A percentile compares a stretch with the other conserved stretches of the same genome.
Evolutionary conservation across 2,797 vertebrate species (phyloP).

Genomic region (Enteromius anoplus): DNA sequence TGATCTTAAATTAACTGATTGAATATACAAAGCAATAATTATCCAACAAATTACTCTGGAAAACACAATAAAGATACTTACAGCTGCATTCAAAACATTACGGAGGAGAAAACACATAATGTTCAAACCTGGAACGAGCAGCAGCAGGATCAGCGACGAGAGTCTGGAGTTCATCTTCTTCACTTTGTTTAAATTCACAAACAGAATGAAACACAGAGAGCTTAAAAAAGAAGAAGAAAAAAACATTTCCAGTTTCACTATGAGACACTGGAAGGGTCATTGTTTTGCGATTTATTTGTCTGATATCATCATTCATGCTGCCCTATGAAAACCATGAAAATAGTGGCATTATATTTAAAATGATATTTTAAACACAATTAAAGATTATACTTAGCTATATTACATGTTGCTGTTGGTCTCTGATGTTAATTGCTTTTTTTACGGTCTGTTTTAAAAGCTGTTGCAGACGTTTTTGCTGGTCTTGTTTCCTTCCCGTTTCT

Average conservation of each 20-base stretch:
- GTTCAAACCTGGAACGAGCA: slow-evolving; percentile 1
- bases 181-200: not conserved
- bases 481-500: slow-evolving; percentile 2
- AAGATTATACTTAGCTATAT: not conserved
- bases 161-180: slow-evolving; percentile 15
- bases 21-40: not conserved
- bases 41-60: not conserved
- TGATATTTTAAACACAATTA: not conserved
- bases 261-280: not conserved
- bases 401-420: not conserved
- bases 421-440: not conserved
- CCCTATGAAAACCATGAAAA: not conserved
- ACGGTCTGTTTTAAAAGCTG: not conserved
- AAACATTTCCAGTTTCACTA: too few relatives aligned
- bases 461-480: not conserved
- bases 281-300: too few relatives aligned
- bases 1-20: not conserved
- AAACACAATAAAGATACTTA: not conserved
- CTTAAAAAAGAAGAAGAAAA: not conserved
- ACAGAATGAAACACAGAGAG: not conserved
- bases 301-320: too few relatives aligned
- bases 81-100: not conserved
- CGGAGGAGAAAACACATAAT: not conserved
- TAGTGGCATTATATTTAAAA: not conserved
- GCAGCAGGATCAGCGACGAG: not conserved